Evolutionary conservation across 2,888 invertebrate species (phyloP), one percentile per base, ranked within the genome.

Genomic region (Geotrupes spiniger): DNA sequence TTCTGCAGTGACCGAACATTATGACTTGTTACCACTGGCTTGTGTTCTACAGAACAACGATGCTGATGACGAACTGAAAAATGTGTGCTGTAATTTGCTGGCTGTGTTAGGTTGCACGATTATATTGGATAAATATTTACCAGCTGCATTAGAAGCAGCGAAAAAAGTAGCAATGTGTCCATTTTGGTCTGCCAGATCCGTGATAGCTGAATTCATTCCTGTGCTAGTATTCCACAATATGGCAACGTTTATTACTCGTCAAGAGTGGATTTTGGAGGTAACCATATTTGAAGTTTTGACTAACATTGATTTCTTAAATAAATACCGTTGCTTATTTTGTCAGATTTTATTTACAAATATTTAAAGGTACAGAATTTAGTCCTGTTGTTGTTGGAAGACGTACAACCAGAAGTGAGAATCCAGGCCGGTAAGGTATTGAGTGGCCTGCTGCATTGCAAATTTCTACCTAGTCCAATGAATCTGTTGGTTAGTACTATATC

Each of bases 391-490:
- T 74, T 91, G 68, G 78, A 82, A 57, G 90, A 91, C 68, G 74
- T 81, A 9, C 76, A 86, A 55, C 76, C 88, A 1, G 90, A 91
- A 77, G 94, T 95, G 8, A 78, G 94, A 45, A 85, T 89, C 66
- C 82, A 84, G 57, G 91, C 94, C 2, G 84, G 88, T 0, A 83
- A 86, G 62, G 85, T 92, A 8, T 76, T 96, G 8, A 87, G 91
- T 42, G 93, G 93, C 2, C 75, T 95, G 48, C 78, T 95, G 64
- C 94, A 93, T 70, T 92, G 92, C 68, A 83, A 85, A 45, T 89
- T 89, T 59, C 77, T 92, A 48, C 76, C 77, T 4, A 74, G 83
- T 61, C 81, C 83, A 12, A 72, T 76, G 57, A 65, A 73, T 43
- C 67, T 82, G 45, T 64, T 83, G 70, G 85, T 84, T 71, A 74